Evolutionary conservation across 2,113 vertebrate genomes (phyloP), one percentile per base, ranked within the genome.

Genomic region (Globicephala melas): DNA sequence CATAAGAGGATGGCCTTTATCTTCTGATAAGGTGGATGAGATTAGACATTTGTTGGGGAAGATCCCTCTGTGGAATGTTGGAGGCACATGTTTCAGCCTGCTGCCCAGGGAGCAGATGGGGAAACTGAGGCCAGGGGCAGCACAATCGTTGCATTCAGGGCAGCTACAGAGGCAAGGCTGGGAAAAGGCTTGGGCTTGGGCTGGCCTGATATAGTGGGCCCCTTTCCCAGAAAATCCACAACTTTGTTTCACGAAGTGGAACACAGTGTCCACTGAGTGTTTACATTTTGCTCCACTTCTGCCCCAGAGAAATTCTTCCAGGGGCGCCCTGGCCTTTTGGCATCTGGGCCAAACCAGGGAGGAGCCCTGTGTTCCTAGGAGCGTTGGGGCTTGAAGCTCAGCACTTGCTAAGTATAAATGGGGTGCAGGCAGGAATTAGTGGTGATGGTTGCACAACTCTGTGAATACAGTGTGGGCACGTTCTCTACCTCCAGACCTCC

Each of bases 91-190:
- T 79, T 62, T 76, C 60, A 88, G 50, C 67, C 55, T 70, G 31
- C 67, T 96, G 6, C 12, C 31, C 53, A 65, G 41, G 62, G 63
- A 88, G 8, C 58, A 41, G 15, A 8, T 73, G 74, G 85, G 88
- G 77, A 94, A 88, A 95, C 71, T 58, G 91, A 98, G 85, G 84
- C 70, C 47, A 76, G 53, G 20, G 36, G 77, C 58, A n/a, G 21
- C 36, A 67, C 14, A 90, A 5, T 84, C 0, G 0, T 44, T 85
- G 53, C 62, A 3, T 28, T 77, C 47, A 31, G n/a, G 13, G 62
- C 36, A 73, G 47, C 67, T 77, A 14, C 65, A 82, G 47, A 81
- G 67, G 65, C 6, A 44, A 60, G 26, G 28, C 80, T n/a, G 41
- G 67, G 62, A 71, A 74, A 15, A 93, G 47, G 67, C 82, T 38